Percentiles rank a stretch among this genome's conserved stretches.
Evolutionary conservation across 1,140 invertebrate species (phyloP).

Genomic region (Philopotamus ludificatus): DNA sequence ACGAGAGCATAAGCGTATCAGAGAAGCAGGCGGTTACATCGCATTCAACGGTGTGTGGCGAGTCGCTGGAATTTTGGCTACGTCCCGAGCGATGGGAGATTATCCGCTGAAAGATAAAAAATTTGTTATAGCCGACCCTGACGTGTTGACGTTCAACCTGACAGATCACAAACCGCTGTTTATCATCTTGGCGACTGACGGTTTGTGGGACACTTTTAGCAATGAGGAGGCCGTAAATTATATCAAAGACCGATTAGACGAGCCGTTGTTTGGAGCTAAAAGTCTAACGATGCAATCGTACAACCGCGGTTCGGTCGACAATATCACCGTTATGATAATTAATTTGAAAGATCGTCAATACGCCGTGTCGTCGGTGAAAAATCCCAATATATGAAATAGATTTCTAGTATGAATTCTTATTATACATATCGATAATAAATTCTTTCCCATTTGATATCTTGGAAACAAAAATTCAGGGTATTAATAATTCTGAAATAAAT

Average conservation of each 20-base stretch:
- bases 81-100: constrained; percentile 91
- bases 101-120: constrained; percentile 93
- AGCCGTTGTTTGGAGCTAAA: constrained; percentile 85
- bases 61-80: constrained; percentile 93
- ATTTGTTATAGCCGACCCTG: constrained; percentile 91
- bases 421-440: constrained; percentile 23
- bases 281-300: constrained; percentile 88
- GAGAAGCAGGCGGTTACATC: constrained; percentile 90
- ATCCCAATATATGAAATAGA: constrained; percentile 8
- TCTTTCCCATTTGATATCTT: constrained; percentile 1
- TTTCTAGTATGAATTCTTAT: not conserved
- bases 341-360: constrained; percentile 70
- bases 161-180: constrained; percentile 83
- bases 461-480: constrained; percentile 24
- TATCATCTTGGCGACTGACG: constrained; percentile 90
- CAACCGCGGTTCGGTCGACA: constrained; percentile 88
- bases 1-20: constrained; percentile 82
- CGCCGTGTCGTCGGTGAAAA: constrained; percentile 15
- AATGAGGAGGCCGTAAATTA: constrained; percentile 93
- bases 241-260: constrained; percentile 77
- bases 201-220: constrained; percentile 92
- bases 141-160: constrained; percentile 91
- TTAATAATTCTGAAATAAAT: not conserved
- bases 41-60: constrained; percentile 96
- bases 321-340: constrained; percentile 92